Evolutionary conservation across 2,888 invertebrate genomes (phyloP), one percentile per base, ranked within the genome.

Genomic region (Steinernema carpocapsae): DNA sequence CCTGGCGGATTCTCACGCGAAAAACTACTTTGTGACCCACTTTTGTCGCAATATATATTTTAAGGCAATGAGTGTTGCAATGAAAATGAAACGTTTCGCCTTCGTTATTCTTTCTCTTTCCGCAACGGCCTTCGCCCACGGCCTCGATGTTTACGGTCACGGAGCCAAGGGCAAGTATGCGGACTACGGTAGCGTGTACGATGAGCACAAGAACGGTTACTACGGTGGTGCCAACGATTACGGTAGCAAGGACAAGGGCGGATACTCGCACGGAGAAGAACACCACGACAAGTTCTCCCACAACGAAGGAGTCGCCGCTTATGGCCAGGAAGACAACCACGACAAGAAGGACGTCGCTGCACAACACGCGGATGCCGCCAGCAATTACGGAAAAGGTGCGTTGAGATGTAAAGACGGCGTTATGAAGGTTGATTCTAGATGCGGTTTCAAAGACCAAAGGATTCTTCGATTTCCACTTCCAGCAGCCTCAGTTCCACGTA

Each of bases 401-500:
- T 56, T 7, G 10, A 32, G 45, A 12, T n/a, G n/a, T n/a, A n/a
- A n/a, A n/a, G n/a, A n/a, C n/a, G n/a, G n/a, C n/a, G n/a, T n/a
- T n/a, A n/a, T n/a, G n/a, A n/a, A n/a, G n/a, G n/a, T n/a, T n/a
- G n/a, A 7, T 76, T 59, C 73, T 14, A 81, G 84, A 84, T 74
- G 78, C 79, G 76, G 83, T 83, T 74, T 79, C 79, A 74, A 84
- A 84, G 74, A 77, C 83, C 10, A 81, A 78, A 74, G 84, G 84
- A 29, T 84, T 83, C 80, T 84, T 84, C 76, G 83, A 84, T 76
- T 83, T 82, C 78, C 76, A 78, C 59, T 84, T 79, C 78, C 79
- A 83, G 48, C 83, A 84, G 77, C 84, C 84, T 46, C 84, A 84
- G 73, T 84, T 82, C 78, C 84, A 83, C 74, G 76, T 82, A 74